phyloP scores from a whole-genome alignment of 2,888 invertebrate species.

The Apotomis capreana region DNA sequence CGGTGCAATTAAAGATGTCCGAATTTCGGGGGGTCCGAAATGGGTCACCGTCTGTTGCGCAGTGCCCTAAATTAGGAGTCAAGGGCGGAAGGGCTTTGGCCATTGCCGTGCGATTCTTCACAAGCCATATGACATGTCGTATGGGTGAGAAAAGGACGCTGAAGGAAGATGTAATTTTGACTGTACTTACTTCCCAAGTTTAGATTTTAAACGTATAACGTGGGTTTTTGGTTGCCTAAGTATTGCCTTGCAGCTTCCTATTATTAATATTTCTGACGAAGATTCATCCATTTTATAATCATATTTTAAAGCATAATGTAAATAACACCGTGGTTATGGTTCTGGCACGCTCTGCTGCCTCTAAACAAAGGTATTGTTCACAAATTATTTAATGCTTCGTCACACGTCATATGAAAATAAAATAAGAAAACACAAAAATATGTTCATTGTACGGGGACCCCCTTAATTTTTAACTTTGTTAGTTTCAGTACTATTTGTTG shows the following conservation, averaged over 20 bases:
- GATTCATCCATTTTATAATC: too few species aligned
- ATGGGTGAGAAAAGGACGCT: constrained; percentile 47
- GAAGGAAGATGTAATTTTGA: neutral
- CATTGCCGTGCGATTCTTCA: constrained; percentile 43
- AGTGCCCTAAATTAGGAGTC: constrained; percentile 55
- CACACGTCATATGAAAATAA: neutral
- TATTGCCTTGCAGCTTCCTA: too few species aligned
- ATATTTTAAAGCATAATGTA: too few species aligned
- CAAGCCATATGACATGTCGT: constrained; percentile 47
- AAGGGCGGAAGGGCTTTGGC: constrained; percentile 66
- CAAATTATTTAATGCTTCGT: neutral
- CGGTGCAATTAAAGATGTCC: constrained; percentile 19
- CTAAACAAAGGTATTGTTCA: neutral
- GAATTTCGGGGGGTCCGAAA: constrained; percentile 48
- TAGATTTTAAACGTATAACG: too few species aligned
- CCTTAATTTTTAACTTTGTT: too few species aligned
- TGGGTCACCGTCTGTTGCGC: constrained; percentile 64
- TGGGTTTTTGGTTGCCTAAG: too few species aligned
- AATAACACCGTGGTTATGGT: too few species aligned
- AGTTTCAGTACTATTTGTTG: too few species aligned
- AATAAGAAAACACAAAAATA: too few species aligned
- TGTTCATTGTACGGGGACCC: too few species aligned
- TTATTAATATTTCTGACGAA: too few species aligned
- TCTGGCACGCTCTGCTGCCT: neutral
- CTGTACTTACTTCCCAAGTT: neutral